Base-by-base conservation (phyloP, 2,113 vertebrate species). In the Cryptomyrus ogoouensis region DNA sequence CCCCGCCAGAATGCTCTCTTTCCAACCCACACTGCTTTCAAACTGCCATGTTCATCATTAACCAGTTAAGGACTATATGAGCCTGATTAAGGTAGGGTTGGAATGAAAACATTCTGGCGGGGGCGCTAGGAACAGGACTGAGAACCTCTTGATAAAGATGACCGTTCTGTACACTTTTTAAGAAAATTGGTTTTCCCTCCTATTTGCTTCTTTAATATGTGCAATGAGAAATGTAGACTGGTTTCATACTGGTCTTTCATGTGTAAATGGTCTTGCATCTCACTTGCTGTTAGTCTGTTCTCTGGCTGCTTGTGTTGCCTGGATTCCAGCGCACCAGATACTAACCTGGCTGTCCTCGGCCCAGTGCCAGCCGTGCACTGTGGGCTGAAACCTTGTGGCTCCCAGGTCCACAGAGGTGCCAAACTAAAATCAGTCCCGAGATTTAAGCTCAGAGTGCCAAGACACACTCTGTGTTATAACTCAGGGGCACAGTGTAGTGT, bases 371-470 rank as follows among this genome's bases (percentile, higher is more conserved):
- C 88, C 46, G 89, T 91, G 84, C 93, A 92, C 94, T 92, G 93
- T 95, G 94, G 92, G 93, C 94, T 93, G 70, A 93, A 90, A 42
- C 90, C 91, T 58, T 89, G 94, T 98, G 98, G 93, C 97, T 94
- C 96, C 96, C 95, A 91, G 97, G 97, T 97, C 96, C 93, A 92
- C 86, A 94, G 93, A 92, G 97, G 98, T 99, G 98, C 98, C 5
- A 99, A 89, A 99, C 92, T 92, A 98, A 94, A 93, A 89, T 52
- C 92, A 93, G 96, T 96, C 97, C 95, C 97, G 97, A 96, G 95
- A 96, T 97, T 98, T 98, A 98, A 98, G 97, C 98, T 97, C 96
- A 94, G 96, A 95, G 97, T 97, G 94, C 93, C 52, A 93, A 98
- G 97, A 50, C 92, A 92, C 93, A 95, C 95, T 93, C 96, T 95